phyloP scores from a whole-genome alignment of 2,113 vertebrate species.

The Apodemus sylvaticus region DNA sequence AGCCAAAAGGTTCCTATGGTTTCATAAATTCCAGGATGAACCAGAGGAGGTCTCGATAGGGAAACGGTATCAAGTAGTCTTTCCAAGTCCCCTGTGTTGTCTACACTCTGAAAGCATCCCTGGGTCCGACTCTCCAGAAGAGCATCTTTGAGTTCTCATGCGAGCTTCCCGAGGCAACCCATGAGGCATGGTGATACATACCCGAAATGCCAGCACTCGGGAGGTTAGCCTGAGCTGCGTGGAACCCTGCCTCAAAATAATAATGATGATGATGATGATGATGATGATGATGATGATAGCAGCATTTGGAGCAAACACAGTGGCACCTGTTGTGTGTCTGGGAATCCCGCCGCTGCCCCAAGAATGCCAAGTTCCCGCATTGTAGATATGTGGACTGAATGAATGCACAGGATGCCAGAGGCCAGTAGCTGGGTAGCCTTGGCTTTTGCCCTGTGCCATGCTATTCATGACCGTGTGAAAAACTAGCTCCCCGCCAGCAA shows the following conservation, averaged over 20 bases:
- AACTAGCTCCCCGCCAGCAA: not conserved
- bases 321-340: not conserved
- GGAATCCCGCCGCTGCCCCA: not conserved
- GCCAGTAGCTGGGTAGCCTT: too few relatives aligned
- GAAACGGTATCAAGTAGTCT: accelerated
- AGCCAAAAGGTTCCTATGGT: not conserved
- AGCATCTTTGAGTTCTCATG: not conserved
- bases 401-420: not conserved
- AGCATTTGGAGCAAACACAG: not conserved
- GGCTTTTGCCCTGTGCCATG: not conserved
- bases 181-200: not conserved
- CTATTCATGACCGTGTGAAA: not conserved
- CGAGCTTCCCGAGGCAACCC: not conserved
- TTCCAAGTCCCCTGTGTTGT: not conserved
- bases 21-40: not conserved
- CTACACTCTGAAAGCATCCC: not conserved
- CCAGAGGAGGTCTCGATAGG: not conserved
- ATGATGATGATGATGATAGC: too few relatives aligned
- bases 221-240: not conserved
- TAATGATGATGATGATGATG: not conserved
- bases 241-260: not conserved
- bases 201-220: not conserved
- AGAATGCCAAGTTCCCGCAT: accelerated
- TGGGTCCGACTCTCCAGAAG: not conserved
- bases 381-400: not conserved